These are phyloP conservation scores for Cosmopolites sordidus DNA, from an alignment of 2,888 invertebrate species.

Conservation along the genomic window DNA sequence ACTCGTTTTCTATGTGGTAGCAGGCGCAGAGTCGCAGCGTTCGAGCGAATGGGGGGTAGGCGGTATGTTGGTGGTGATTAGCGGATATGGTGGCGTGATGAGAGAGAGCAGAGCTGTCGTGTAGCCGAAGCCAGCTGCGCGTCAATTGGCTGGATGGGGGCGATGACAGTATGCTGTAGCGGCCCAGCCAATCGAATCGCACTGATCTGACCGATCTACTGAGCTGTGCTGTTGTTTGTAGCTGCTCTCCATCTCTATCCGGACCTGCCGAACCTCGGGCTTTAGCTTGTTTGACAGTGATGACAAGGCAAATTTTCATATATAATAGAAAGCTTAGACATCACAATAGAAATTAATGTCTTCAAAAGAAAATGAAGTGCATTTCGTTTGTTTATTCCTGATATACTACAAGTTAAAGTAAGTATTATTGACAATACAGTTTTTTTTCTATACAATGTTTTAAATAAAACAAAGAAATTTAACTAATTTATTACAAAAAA, in stretches of 20 bases:
- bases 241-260: constrained; percentile 23
- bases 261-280: background rate
- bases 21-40: constrained; percentile 25
- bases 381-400: too few relatives aligned
- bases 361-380: too few relatives aligned
- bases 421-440: too few relatives aligned
- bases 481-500: too few relatives aligned
- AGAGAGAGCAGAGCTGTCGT: constrained; percentile 16
- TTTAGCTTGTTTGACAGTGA: constrained; percentile 16
- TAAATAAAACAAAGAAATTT: too few relatives aligned
- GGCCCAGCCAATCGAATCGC: constrained; percentile 27
- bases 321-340: background rate
- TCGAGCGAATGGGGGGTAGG: constrained; percentile 19
- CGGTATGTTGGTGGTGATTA: constrained; percentile 13
- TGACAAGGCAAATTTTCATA: constrained; percentile 14
- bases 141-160: constrained; percentile 25
- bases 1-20: constrained; percentile 27
- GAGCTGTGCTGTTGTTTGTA: constrained; percentile 10
- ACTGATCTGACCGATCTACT: constrained; percentile 14
- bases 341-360: too few relatives aligned
- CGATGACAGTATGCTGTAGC: constrained; percentile 12
- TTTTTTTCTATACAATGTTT: too few relatives aligned
- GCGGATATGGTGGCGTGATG: constrained; percentile 17
- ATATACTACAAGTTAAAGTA: too few relatives aligned
- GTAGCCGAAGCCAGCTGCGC: constrained; percentile 15